phyloP scores from a whole-genome alignment of 2,888 invertebrate species.

The Amaurobius ferox region DNA sequence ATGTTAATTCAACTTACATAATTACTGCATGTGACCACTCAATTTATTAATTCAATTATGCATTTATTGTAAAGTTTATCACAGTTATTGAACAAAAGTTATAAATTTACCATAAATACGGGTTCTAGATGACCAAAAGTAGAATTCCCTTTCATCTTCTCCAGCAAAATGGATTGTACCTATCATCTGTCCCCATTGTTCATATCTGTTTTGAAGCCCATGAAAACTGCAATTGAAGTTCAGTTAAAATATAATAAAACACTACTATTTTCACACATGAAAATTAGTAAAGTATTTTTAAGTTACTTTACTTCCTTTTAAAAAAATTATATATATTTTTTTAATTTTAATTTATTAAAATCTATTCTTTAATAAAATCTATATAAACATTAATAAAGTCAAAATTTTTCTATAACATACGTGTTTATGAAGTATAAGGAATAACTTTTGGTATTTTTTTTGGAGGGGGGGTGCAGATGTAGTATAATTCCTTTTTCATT shows the following conservation, averaged over 20 bases:
- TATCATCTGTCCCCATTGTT: slow-evolving; percentile 64
- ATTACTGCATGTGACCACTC: too few species aligned
- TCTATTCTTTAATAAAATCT: neutral
- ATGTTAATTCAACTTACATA: too few species aligned
- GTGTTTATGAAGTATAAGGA: too few species aligned
- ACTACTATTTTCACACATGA: neutral
- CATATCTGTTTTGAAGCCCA: slow-evolving; percentile 37
- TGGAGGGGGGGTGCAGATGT: too few species aligned
- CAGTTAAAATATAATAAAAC: neutral
- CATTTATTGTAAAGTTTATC: too few species aligned
- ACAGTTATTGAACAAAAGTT: neutral
- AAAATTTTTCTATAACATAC: too few species aligned
- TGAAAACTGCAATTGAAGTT: slow-evolving; percentile 14
- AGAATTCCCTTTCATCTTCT: slow-evolving; percentile 36
- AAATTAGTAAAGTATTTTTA: neutral
- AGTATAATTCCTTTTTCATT: too few species aligned
- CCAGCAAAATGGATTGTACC: slow-evolving; percentile 34
- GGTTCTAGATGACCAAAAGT: slow-evolving; percentile 44
- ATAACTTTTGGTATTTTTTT: too few species aligned
- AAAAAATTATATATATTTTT: neutral
- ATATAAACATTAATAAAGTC: too few species aligned
- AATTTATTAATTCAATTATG: too few species aligned
- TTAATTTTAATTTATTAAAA: neutral
- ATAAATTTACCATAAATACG: slow-evolving; percentile 29
- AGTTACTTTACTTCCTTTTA: neutral